These are phyloP conservation scores for Pachyrhynchus sulphureomaculatus DNA, from an alignment of 1,140 invertebrate species.

Conservation along the genomic window DNA sequence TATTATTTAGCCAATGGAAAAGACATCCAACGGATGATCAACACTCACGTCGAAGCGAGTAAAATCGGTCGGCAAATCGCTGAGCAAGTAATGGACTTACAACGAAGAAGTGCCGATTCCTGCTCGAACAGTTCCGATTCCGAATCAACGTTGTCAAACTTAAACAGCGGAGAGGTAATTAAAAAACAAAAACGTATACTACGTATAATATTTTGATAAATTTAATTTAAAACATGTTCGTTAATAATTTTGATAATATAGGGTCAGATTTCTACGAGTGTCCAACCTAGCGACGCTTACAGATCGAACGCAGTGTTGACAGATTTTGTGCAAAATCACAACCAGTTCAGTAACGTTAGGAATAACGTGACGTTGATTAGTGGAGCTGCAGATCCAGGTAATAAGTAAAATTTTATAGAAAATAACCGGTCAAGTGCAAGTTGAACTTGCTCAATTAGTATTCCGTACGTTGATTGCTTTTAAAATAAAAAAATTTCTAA, in stretches of 20 bases:
- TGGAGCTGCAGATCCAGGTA: conserved; percentile 48
- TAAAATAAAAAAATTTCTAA: too few species aligned
- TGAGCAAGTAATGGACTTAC: conserved; percentile 66
- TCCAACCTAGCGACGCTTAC: conserved; percentile 12
- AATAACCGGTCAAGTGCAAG: too few species aligned
- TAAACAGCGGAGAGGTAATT: conserved; percentile 37
- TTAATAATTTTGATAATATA: conserved; percentile 5
- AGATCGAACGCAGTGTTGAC: conserved; percentile 12
- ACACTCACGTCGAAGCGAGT: conserved; percentile 73
- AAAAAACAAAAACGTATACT: neutral
- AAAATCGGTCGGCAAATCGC: conserved; percentile 79
- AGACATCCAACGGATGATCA: conserved; percentile 70
- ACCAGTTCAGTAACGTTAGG: conserved; percentile 6
- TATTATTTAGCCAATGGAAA: conserved; percentile 49
- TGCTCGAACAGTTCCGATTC: conserved; percentile 56
- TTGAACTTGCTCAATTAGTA: too few species aligned
- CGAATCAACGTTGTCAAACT: conserved; percentile 34
- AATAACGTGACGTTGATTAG: conserved; percentile 42
- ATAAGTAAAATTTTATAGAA: too few species aligned
- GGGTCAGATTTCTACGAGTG: conserved; percentile 44
- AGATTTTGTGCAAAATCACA: conserved; percentile 7
- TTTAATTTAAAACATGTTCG: too few species aligned
- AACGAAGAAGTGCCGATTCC: conserved; percentile 56
- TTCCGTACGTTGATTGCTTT: too few species aligned
- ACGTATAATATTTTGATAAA: conserved; percentile 24